Evolutionary conservation across 2,113 vertebrate species (phyloP).

Genomic region (Dipodomys spectabilis): DNA sequence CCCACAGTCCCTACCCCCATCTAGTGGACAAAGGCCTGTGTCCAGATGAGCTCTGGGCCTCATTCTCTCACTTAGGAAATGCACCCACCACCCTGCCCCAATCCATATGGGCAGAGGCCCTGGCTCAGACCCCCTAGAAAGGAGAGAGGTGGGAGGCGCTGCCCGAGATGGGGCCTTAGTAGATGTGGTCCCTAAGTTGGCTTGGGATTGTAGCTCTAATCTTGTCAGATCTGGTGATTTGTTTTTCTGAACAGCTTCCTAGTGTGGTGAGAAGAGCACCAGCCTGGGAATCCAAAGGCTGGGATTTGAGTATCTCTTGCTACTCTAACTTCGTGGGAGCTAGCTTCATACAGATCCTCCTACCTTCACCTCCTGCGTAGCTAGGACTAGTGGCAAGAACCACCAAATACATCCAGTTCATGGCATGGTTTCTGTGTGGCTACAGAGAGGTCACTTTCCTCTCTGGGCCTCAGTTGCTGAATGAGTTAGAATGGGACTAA

Average conservation of each 20-base stretch:
- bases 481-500: neutral
- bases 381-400: no score
- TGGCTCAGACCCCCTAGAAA: neutral
- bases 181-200: accelerated
- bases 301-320: neutral
- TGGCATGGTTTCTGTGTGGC: neutral
- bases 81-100: neutral
- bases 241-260: neutral
- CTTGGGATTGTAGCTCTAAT: neutral
- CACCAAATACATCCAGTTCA: no score
- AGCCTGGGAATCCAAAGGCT: neutral
- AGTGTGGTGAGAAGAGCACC: neutral
- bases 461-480: neutral
- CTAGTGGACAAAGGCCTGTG: neutral
- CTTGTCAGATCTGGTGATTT: neutral
- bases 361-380: no score
- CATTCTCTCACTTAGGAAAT: neutral
- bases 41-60: neutral
- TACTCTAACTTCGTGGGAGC: no score
- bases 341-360: no score
- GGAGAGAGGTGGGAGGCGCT: neutral
- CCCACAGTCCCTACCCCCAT: no score
- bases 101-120: neutral
- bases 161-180: neutral
- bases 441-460: neutral